Base-by-base conservation (phyloP, 92 coral and sea anemone genomes). In the Palythoa caribaeorum region DNA sequence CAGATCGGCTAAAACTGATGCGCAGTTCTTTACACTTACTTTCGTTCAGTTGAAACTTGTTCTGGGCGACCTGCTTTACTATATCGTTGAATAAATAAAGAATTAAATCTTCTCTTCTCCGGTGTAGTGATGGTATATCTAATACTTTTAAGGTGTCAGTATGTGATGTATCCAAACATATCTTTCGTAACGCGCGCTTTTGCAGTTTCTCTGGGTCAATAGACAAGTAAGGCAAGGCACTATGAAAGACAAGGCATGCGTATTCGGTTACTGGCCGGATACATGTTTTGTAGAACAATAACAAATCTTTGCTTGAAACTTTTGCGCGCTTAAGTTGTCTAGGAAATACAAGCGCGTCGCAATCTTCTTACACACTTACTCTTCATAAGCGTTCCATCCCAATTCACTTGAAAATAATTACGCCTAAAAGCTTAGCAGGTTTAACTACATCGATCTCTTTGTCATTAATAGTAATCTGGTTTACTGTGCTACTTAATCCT, bases 241-340 rank as follows among this genome's bases (percentile, higher is more conserved):
- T 62, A 62, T 62, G 69, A 62, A 62, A 62, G 69, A 62, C 69
- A 1, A n/a, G 69, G n/a, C 69, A 65, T 16, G 21, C 71, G 9
- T 65, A 65, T 65, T 65, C 35, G 35, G 21, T 19, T 16, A 65
- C 35, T 2, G 36, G 28, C 37, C 35, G 71, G 7, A 65, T 65
- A 20, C 35, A 65, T 20, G 35, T 74, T 38, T 38, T 73, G 21
- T 73, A 85, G 62, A 83, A 89, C 12, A 72, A 59, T 21, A 89
- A 60, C 78, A 89, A 74, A 65, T 89, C 84, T 2, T 89, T 75
- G 35, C 75, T 38, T 44, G 78, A 37, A 4, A 75, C 35, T 62
- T 89, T 83, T 76, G 92, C 88, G 13, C 71, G 78, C 77, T 60
- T 89, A 47, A 83, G 50, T 85, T 89, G 28, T 28, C 28, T 28